phyloP scores from a whole-genome alignment of 1,140 invertebrate genomes.

The Neodiprion fabricii region DNA sequence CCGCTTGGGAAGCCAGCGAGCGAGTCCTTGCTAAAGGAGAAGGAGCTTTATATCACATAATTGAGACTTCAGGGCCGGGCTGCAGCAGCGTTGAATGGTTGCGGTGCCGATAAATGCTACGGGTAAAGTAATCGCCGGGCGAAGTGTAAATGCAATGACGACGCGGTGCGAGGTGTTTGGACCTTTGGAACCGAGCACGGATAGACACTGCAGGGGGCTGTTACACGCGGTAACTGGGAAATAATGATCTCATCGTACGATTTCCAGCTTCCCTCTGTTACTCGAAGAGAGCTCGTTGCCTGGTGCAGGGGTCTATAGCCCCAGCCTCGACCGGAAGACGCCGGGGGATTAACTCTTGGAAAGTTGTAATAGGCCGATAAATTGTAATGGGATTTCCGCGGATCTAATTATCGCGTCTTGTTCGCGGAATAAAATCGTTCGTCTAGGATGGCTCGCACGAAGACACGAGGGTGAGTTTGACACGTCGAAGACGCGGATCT shows the following conservation, averaged over 20 bases:
- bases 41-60: conserved; percentile 51
- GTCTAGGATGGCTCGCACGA: too few relatives aligned
- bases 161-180: conserved; percentile 19
- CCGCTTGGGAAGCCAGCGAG: conserved; percentile 15
- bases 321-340: conserved; percentile 13
- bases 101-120: neutral
- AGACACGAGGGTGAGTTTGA: too few relatives aligned
- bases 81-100: neutral
- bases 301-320: neutral
- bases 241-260: too few relatives aligned
- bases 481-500: too few relatives aligned
- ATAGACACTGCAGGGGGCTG: conserved; percentile 25
- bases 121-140: conserved; percentile 32
- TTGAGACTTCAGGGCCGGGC: conserved; percentile 33
- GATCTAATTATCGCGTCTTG: conserved; percentile 6
- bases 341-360: conserved; percentile 29
- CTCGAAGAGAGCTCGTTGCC: neutral
- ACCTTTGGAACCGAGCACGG: neutral
- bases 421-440: neutral
- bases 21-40: conserved; percentile 18
- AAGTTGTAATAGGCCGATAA: conserved; percentile 28
- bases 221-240: conserved; percentile 20
- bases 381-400: conserved; percentile 29
- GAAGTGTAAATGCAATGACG: conserved; percentile 29
- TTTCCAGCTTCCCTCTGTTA: too few relatives aligned